Conservation (phyloP, 1,140 invertebrate species). For the Tribolium castaneum region DNA sequence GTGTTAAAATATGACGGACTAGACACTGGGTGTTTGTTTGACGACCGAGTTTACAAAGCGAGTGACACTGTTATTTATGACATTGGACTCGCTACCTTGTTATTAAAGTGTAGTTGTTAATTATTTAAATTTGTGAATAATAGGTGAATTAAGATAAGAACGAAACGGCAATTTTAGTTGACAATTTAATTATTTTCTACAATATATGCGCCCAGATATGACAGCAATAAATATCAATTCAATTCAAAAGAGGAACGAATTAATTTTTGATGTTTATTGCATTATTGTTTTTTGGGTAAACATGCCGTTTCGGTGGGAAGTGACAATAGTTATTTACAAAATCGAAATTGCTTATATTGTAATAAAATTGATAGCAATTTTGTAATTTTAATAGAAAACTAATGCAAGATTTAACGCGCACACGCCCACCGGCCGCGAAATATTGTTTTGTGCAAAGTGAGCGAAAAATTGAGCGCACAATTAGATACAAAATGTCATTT, state of each 20-base stretch:
- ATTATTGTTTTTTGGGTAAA: background rate
- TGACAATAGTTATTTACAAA: background rate
- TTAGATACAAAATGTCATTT: background rate
- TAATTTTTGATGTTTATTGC: too few species aligned
- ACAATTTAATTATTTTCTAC: background rate
- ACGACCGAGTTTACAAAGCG: background rate
- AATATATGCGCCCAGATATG: background rate
- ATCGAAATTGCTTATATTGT: background rate
- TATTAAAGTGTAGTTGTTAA: background rate
- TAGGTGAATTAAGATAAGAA: slow-evolving; percentile 2
- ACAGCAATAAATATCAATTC: background rate
- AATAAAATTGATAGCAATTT: background rate
- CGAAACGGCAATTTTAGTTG: background rate
- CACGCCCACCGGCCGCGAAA: background rate
- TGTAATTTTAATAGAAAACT: background rate
- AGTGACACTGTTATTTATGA: background rate
- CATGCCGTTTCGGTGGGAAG: background rate
- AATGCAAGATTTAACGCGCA: background rate
- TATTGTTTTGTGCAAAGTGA: background rate
- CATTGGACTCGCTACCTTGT: background rate
- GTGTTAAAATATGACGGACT: too few species aligned
- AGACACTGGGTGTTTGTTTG: background rate
- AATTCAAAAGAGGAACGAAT: background rate
- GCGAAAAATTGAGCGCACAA: background rate
- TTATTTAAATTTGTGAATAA: background rate